Evolutionary conservation across 2,113 vertebrate genomes (phyloP).

Genomic region (Silurus meridionalis): DNA sequence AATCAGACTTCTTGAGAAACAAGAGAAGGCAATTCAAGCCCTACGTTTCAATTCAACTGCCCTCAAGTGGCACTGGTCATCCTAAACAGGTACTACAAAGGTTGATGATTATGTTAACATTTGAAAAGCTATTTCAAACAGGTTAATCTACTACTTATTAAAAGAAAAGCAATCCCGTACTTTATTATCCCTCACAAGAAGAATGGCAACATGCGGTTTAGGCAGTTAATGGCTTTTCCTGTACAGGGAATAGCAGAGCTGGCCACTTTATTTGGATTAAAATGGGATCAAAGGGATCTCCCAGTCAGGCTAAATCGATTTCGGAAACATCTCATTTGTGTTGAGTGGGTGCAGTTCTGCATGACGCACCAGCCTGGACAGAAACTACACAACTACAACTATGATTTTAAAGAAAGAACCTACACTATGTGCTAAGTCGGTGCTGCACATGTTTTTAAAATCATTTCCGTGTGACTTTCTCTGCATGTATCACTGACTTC

Average conservation of each 20-base stretch:
- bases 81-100: neutral
- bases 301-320: slow-evolving; percentile 24
- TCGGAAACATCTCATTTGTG: slow-evolving; percentile 37
- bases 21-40: neutral
- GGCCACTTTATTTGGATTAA: slow-evolving; percentile 43
- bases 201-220: slow-evolving; percentile 24
- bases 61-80: slow-evolving; percentile 1
- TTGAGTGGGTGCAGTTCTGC: slow-evolving; percentile 22
- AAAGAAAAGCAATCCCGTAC: neutral
- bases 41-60: neutral
- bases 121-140: neutral
- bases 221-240: slow-evolving; percentile 38
- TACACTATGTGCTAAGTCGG: too few species aligned
- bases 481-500: neutral
- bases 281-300: slow-evolving; percentile 40
- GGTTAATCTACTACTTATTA: slow-evolving; percentile 22
- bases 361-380: slow-evolving; percentile 9
- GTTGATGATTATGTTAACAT: neutral
- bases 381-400: neutral
- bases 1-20: neutral
- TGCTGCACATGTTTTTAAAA: neutral
- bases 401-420: neutral
- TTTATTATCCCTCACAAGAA: slow-evolving; percentile 26
- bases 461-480: neutral
- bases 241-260: slow-evolving; percentile 41